Percentiles rank a stretch among this genome's conserved stretches.
These are phyloP conservation scores for Scylla paramamosain DNA, from an alignment of 1,140 invertebrate genomes.

Conservation along the genomic window DNA sequence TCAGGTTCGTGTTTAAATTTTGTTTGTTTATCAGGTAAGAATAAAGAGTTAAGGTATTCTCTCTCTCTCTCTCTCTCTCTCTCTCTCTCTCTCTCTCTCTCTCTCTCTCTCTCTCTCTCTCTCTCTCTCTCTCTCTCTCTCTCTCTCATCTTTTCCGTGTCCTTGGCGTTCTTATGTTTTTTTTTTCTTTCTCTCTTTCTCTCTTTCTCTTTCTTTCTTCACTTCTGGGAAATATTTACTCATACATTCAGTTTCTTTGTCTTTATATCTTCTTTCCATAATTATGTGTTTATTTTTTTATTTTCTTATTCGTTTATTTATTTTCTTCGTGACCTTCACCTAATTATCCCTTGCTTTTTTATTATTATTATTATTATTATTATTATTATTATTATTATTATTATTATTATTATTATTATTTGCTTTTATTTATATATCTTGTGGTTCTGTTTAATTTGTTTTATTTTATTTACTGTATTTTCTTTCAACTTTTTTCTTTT, in stretches of 20 bases:
- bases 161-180: neutral
- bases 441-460: too few species aligned
- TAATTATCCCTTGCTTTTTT: too few species aligned
- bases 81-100: conserved; percentile 20
- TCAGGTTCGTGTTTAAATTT: neutral
- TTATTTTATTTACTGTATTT: too few species aligned
- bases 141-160: neutral
- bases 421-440: too few species aligned
- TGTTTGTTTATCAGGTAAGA: neutral
- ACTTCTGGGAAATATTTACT: neutral
- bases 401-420: too few species aligned
- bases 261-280: too few species aligned
- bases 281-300: neutral
- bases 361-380: too few species aligned
- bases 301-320: neutral
- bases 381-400: too few species aligned
- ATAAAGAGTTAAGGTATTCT: neutral
- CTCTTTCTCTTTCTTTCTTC: neutral
- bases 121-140: too few species aligned
- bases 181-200: neutral
- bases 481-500: neutral
- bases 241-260: too few species aligned
- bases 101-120: neutral
- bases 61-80: conserved; percentile 20
- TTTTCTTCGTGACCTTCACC: too few species aligned